phyloP scores from a whole-genome alignment of 1,140 invertebrate genomes.

The Nebria ingens region DNA sequence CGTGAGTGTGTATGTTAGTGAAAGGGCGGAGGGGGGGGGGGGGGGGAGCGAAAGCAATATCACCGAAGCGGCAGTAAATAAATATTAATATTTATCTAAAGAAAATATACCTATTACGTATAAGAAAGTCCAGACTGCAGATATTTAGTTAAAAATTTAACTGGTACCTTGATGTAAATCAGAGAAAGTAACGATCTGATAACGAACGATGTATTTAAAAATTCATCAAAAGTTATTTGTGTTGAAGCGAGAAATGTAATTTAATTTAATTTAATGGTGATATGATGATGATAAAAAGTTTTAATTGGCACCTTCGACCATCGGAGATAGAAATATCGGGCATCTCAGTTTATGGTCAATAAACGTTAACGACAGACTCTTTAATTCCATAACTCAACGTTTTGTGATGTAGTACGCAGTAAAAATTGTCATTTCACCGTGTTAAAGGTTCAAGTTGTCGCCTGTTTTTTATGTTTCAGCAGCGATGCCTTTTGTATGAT shows the following conservation, averaged over 20 bases:
- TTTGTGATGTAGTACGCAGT: not conserved
- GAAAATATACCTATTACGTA: no score
- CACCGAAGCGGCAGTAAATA: no score
- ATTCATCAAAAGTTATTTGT: not conserved
- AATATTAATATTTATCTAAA: no score
- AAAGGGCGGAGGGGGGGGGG: no score
- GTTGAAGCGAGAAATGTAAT: not conserved
- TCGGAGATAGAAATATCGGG: not conserved
- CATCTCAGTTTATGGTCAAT: not conserved
- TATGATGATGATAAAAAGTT: slow-evolving; percentile 1
- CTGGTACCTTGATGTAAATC: no score
- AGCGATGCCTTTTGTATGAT: not conserved
- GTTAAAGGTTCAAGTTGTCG: not conserved
- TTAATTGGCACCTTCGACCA: not conserved
- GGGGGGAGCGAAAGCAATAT: no score
- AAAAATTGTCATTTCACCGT: slow-evolving; percentile 4
- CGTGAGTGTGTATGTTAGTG: no score
- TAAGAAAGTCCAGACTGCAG: no score
- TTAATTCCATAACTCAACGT: slow-evolving; percentile 8
- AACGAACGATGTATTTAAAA: no score
- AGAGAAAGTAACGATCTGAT: no score
- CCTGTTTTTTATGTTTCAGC: not conserved
- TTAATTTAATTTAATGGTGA: not conserved
- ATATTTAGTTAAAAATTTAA: no score
- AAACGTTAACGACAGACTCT: not conserved